phyloP scores from a whole-genome alignment of 2,888 invertebrate genomes.

The Pseudanteris insignis region DNA sequence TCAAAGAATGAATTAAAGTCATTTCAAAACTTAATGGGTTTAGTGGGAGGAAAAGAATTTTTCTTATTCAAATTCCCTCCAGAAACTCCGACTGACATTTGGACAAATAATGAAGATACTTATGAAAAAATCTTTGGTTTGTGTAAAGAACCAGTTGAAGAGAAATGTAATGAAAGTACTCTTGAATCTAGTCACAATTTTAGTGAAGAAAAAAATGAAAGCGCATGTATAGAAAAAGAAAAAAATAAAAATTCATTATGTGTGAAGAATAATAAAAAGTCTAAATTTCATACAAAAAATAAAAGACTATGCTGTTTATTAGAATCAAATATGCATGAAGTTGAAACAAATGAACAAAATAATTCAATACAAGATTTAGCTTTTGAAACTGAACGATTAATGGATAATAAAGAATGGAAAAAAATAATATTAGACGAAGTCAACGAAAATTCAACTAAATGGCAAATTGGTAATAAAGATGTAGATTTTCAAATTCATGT shows the following conservation, averaged over 20 bases:
- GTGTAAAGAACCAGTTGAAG: background rate
- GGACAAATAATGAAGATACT: constrained; percentile 49
- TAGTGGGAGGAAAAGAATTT: constrained; percentile 70
- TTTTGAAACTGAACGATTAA: too few relatives aligned
- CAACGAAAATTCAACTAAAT: constrained; percentile 37
- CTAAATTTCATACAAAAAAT: too few relatives aligned
- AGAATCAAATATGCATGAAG: background rate
- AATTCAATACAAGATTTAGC: constrained; percentile 29
- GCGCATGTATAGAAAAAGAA: too few relatives aligned
- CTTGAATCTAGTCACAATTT: too few relatives aligned
- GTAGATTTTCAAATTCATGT: constrained; percentile 49
- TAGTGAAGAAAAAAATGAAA: too few relatives aligned
- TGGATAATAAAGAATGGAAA: constrained; percentile 19
- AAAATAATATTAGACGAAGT: constrained; percentile 43
- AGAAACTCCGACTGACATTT: constrained; percentile 56
- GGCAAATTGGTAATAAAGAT: constrained; percentile 51
- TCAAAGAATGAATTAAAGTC: constrained; percentile 72
- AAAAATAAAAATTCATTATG: too few relatives aligned
- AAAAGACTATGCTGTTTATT: constrained; percentile 10
- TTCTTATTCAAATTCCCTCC: constrained; percentile 67
- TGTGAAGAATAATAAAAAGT: too few relatives aligned
- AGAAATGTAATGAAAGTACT: background rate
- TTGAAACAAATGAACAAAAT: constrained; percentile 11
- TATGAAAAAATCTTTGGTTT: constrained; percentile 54
- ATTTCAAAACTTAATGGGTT: constrained; percentile 71